A percentile compares a stretch with the other conserved stretches of the same genome.
Evolutionary conservation across 2,113 vertebrate species (phyloP).

Genomic region (Centrocercus urophasianus): DNA sequence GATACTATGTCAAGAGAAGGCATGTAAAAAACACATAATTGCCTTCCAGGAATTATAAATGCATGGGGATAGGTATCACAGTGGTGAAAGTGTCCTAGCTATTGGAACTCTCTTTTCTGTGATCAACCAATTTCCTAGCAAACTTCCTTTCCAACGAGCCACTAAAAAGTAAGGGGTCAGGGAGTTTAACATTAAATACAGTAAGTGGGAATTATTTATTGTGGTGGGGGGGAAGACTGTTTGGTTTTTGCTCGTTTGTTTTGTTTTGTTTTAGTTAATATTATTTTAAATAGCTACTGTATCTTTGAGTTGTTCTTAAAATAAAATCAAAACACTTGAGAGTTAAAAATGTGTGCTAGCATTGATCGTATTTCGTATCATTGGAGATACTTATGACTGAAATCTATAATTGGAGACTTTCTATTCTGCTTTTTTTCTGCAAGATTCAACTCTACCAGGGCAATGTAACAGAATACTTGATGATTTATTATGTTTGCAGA

Average conservation of each 20-base stretch:
- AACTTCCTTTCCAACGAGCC: not conserved
- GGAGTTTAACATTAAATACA: not conserved
- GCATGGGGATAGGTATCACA: not conserved
- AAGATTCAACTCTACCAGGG: too few relatives aligned
- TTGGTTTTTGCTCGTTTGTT: not conserved
- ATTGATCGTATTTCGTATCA: not conserved
- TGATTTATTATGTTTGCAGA: too few relatives aligned
- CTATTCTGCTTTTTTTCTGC: not conserved
- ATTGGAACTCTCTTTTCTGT: not conserved
- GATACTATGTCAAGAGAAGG: not conserved
- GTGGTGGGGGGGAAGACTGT: not conserved
- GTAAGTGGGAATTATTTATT: not conserved
- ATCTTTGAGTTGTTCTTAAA: not conserved
- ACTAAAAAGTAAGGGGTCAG: not conserved
- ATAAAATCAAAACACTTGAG: not conserved
- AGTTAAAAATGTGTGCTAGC: not conserved
- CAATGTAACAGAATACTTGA: too few relatives aligned
- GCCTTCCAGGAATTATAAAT: not conserved
- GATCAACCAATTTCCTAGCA: not conserved
- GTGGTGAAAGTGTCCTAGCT: accelerated
- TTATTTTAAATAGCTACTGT: not conserved
- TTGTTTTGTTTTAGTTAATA: too few relatives aligned
- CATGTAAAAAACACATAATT: not conserved
- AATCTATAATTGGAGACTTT: not conserved
- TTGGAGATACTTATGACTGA: not conserved